Evolutionary conservation across 37 sponge, comb jelly and placozoan species (phyloP).

Genomic region (Geodia barretti): DNA sequence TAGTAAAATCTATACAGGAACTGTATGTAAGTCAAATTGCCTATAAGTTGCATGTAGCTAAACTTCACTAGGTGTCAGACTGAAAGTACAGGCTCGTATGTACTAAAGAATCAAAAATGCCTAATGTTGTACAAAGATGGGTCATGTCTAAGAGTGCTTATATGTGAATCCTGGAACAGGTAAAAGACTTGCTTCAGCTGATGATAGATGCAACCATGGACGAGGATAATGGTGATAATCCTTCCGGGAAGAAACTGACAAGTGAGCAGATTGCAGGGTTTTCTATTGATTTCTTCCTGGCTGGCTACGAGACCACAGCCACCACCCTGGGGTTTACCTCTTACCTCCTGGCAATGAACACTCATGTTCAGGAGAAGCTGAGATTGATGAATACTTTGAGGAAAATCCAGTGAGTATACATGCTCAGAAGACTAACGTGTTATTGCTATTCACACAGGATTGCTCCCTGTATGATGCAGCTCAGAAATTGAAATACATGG

Average conservation of each 20-base stretch:
- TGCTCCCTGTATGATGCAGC: conserved; percentile 54
- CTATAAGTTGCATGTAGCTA: no score
- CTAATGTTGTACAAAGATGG: no score
- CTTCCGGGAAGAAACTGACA: conserved; percentile 21
- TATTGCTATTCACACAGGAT: no score
- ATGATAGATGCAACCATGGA: conserved; percentile 67
- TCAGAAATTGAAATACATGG: conserved; percentile 60
- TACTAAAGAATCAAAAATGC: no score
- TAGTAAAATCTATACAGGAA: no score
- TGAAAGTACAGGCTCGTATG: no score
- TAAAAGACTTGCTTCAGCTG: conserved; percentile 68
- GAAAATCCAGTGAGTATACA: conserved; percentile 50
- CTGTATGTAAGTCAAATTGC: no score
- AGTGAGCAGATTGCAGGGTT: conserved; percentile 57
- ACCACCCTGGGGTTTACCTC: conserved; percentile 59
- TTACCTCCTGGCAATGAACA: conserved; percentile 72
- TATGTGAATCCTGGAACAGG: no score
- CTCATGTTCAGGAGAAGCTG: conserved; percentile 68
- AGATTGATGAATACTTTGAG: conserved; percentile 59
- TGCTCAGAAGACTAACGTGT: no score
- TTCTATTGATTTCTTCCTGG: conserved; percentile 61
- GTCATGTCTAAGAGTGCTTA: no score
- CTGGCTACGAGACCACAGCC: conserved; percentile 87
- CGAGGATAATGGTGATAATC: neutral
- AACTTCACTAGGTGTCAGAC: no score